Conservation (phyloP, 2,113 vertebrate species). For the Pipra filicauda region DNA sequence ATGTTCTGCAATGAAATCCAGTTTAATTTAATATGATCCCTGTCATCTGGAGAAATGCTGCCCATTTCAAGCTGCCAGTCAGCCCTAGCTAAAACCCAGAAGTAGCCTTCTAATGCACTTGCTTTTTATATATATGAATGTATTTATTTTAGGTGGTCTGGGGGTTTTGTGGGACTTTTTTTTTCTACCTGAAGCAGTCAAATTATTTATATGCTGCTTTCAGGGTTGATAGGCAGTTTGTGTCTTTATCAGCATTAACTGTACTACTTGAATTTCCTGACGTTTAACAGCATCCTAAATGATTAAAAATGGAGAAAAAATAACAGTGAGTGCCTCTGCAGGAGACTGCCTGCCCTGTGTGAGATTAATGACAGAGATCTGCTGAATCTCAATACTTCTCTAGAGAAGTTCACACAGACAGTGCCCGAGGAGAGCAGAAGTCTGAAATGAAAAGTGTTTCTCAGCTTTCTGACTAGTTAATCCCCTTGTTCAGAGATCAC, state of each 20-base stretch:
- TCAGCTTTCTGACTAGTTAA: background rate
- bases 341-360: background rate
- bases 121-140: background rate
- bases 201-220: background rate
- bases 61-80: background rate
- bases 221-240: background rate
- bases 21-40: background rate
- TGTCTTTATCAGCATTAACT: background rate
- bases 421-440: background rate
- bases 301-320: background rate
- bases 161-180: background rate
- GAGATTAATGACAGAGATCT: slow-evolving; percentile 5
- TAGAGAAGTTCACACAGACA: background rate
- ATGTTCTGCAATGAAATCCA: background rate
- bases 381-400: background rate
- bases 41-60: background rate
- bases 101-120: background rate
- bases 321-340: background rate
- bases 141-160: background rate
- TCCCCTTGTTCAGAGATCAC: background rate
- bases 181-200: background rate
- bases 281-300: background rate
- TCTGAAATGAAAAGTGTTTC: background rate
- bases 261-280: background rate
- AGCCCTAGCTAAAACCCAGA: background rate